phyloP scores from a whole-genome alignment of 2,888 invertebrate species.

The Megastigmus dorsalis region DNA sequence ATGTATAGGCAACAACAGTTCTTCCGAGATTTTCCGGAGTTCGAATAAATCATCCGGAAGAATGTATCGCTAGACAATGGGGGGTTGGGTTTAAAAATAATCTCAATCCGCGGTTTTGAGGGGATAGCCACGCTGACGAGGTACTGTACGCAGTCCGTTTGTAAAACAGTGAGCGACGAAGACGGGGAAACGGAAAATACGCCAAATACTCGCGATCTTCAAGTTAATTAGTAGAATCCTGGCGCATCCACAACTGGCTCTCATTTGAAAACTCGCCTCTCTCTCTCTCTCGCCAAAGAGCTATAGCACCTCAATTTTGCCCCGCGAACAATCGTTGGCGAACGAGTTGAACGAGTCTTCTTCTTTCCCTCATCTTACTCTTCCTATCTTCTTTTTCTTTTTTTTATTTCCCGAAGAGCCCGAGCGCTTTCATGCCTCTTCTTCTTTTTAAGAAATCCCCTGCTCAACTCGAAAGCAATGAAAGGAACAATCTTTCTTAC shows the following conservation, averaged over 20 bases:
- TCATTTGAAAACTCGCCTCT: slow-evolving; percentile 29
- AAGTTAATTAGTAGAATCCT: slow-evolving; percentile 48
- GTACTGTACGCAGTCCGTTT: not conserved
- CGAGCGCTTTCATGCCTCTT: not conserved
- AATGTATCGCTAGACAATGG: not conserved
- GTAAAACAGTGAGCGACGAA: slow-evolving; percentile 16
- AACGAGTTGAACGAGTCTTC: slow-evolving; percentile 47
- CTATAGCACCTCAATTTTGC: slow-evolving; percentile 39
- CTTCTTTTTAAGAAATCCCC: slow-evolving; percentile 10
- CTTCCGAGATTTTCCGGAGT: too few species aligned
- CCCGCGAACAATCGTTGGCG: slow-evolving; percentile 51
- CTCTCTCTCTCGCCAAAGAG: too few species aligned
- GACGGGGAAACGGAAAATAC: not conserved
- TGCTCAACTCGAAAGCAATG: slow-evolving; percentile 6
- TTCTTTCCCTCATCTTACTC: not conserved
- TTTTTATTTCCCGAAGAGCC: not conserved
- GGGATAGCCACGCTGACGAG: not conserved
- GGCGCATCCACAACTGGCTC: slow-evolving; percentile 15
- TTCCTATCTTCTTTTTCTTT: not conserved
- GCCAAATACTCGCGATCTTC: slow-evolving; percentile 10
- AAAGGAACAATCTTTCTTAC: not conserved
- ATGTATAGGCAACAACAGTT: too few species aligned
- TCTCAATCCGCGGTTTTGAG: not conserved
- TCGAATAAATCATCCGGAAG: not conserved
- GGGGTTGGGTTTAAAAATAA: too few species aligned